A percentile compares a stretch with the other conserved stretches of the same genome.
phyloP scores from a whole-genome alignment of 2,888 invertebrate genomes.

The Ditylenchus weischeri region DNA sequence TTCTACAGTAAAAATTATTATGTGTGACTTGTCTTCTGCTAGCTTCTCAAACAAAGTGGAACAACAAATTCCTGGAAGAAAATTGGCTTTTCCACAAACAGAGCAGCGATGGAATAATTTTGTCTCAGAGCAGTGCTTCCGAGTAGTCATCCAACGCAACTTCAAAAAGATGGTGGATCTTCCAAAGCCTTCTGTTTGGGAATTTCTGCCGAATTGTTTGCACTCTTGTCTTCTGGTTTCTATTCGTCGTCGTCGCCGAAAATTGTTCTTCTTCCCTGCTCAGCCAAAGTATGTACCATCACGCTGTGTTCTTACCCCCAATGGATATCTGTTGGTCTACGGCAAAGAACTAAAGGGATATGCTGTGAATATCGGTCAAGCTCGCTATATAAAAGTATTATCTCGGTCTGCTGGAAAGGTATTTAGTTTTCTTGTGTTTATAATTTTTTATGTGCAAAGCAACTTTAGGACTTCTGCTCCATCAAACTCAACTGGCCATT shows the following conservation, averaged over 20 bases:
- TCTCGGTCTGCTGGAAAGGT: no score
- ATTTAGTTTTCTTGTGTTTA: no score
- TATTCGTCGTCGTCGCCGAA: background rate
- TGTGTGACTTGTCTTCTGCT: no score
- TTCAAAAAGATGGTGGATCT: constrained; percentile 6
- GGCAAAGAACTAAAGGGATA: background rate
- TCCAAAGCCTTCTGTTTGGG: constrained; percentile 2
- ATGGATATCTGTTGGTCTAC: background rate
- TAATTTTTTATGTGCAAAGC: no score
- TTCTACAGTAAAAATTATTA: no score
- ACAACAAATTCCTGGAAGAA: no score
- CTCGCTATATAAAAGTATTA: background rate
- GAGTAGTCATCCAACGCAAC: constrained; percentile 1
- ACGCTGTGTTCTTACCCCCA: background rate
- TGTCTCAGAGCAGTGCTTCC: background rate
- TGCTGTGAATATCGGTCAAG: constrained; percentile 1
- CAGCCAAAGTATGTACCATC: background rate
- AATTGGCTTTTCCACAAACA: no score
- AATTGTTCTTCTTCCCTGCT: background rate
- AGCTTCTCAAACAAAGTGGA: no score
- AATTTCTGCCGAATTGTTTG: background rate
- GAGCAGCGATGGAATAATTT: no score
- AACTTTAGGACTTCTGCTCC: background rate
- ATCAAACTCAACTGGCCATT: background rate
- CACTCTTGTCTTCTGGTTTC: constrained; percentile 2